A percentile compares a stretch with the other conserved stretches of the same genome.
Evolutionary conservation across 2,888 invertebrate species (phyloP).

Genomic region (Gnatocerus cornutus): DNA sequence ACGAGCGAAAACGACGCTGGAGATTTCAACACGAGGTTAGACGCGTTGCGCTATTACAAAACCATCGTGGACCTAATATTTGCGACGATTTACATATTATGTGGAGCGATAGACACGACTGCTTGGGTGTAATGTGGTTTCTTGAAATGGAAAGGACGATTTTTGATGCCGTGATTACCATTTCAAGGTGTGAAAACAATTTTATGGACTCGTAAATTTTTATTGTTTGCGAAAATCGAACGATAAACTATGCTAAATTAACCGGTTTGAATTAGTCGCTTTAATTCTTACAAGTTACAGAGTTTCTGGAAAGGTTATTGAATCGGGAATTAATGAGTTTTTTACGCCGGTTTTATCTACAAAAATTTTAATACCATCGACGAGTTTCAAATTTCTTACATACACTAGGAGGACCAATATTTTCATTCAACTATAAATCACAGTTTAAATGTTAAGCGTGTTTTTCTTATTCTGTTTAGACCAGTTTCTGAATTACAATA

Average conservation of each 20-base stretch:
- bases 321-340: slow-evolving; percentile 20
- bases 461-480: too few relatives aligned
- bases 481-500: too few relatives aligned
- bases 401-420: too few relatives aligned
- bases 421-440: too few relatives aligned
- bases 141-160: slow-evolving; percentile 13
- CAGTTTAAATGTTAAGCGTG: too few relatives aligned
- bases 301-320: slow-evolving; percentile 18
- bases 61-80: slow-evolving; percentile 16
- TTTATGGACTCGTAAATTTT: slow-evolving; percentile 29
- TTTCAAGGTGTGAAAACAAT: slow-evolving; percentile 24
- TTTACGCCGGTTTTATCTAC: not conserved
- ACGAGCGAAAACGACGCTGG: slow-evolving; percentile 2
- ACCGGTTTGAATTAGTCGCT: slow-evolving; percentile 9
- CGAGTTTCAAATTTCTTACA: too few relatives aligned
- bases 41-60: slow-evolving; percentile 7
- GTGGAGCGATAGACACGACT: slow-evolving; percentile 15
- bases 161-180: slow-evolving; percentile 18
- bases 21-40: slow-evolving; percentile 13
- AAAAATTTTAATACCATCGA: not conserved
- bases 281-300: not conserved
- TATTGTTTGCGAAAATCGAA: slow-evolving; percentile 17
- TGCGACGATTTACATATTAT: slow-evolving; percentile 22
- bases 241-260: not conserved
- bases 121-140: slow-evolving; percentile 4